Evolutionary conservation across 2,888 invertebrate genomes (phyloP).

Genomic region (Mechanitis messenoides): DNA sequence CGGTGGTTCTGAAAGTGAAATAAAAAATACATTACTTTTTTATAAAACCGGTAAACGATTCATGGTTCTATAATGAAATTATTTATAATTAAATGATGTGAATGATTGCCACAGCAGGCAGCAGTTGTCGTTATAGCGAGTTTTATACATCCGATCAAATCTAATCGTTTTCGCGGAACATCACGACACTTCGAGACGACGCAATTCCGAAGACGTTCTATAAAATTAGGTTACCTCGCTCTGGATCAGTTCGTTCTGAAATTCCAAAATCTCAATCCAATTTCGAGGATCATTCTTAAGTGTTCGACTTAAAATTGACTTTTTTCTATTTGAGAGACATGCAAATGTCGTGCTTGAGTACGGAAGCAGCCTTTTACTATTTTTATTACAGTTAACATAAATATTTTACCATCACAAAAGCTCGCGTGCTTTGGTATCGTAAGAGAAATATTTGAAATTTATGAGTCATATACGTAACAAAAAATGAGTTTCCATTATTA

Average conservation of each 20-base stretch:
- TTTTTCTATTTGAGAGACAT: slow-evolving; percentile 37
- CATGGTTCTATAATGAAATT: neutral
- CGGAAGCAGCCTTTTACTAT: neutral
- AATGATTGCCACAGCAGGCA: slow-evolving; percentile 49
- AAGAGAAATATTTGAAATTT: neutral
- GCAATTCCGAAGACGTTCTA: slow-evolving; percentile 42
- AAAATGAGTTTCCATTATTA: too few species aligned
- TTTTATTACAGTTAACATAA: neutral
- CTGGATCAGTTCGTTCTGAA: slow-evolving; percentile 47
- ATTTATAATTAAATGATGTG: slow-evolving; percentile 33
- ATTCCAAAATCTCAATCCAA: slow-evolving; percentile 54
- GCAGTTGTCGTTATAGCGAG: slow-evolving; percentile 47
- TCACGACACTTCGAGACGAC: slow-evolving; percentile 38
- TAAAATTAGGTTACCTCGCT: slow-evolving; percentile 63
- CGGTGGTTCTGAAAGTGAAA: neutral
- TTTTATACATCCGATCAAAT: slow-evolving; percentile 61
- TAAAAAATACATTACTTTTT: neutral
- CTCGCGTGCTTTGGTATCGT: neutral
- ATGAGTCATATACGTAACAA: neutral
- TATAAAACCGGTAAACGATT: too few species aligned
- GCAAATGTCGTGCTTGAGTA: slow-evolving; percentile 19
- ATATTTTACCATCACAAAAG: slow-evolving; percentile 4
- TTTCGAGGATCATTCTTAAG: slow-evolving; percentile 51
- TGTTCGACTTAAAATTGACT: slow-evolving; percentile 50
- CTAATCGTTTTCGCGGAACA: slow-evolving; percentile 46